Evolutionary conservation across 1,140 invertebrate genomes (phyloP).

Genomic region (Drosophila kepulauana): DNA sequence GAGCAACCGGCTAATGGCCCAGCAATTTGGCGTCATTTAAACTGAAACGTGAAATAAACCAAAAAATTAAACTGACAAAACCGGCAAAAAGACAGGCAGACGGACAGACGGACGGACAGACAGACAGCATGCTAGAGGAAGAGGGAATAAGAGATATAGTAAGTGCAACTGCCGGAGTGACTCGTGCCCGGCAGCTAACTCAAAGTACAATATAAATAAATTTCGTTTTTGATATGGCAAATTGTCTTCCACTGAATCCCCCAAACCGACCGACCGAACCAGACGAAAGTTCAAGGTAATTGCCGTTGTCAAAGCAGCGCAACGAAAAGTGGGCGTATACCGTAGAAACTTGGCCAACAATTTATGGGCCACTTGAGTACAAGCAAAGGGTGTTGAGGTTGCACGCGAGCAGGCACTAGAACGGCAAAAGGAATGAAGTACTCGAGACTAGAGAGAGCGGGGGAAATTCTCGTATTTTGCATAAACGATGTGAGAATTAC

Average conservation of each 20-base stretch:
- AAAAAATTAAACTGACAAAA: constrained; percentile 77
- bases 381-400: constrained; percentile 83
- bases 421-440: constrained; percentile 4
- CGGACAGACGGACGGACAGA: not conserved
- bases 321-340: constrained; percentile 76
- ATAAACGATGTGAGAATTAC: constrained; percentile 84
- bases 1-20: constrained; percentile 66
- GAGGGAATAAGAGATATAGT: constrained; percentile 1
- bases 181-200: constrained; percentile 47
- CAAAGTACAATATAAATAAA: constrained; percentile 72
- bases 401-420: constrained; percentile 77
- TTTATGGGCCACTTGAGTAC: constrained; percentile 83
- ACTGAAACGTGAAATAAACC: constrained; percentile 70
- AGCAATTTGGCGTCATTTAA: constrained; percentile 79
- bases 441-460: constrained; percentile 11
- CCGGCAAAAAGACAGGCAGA: constrained; percentile 29
- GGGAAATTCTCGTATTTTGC: constrained; percentile 71
- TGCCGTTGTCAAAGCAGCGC: constrained; percentile 81
- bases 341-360: constrained; percentile 78
- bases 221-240: constrained; percentile 58
- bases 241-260: constrained; percentile 36
- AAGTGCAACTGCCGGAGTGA: constrained; percentile 23
- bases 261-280: constrained; percentile 2
- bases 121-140: not conserved
- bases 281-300: constrained; percentile 77